Evolutionary conservation across 1,140 invertebrate genomes (phyloP).

Genomic region (Rhizoglyphus robini): DNA sequence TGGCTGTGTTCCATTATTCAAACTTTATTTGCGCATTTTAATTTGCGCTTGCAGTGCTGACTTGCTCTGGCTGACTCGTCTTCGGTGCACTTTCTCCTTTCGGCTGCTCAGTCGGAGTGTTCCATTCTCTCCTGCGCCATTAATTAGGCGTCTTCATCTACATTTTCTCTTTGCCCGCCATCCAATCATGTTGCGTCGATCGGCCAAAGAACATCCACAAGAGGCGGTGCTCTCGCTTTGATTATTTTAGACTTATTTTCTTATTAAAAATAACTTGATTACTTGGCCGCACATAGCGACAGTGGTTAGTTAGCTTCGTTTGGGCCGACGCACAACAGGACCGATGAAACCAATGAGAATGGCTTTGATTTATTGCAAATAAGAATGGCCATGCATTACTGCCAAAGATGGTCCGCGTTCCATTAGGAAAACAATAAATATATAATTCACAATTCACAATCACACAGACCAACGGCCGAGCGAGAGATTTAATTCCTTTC

Average conservation of each 20-base stretch:
- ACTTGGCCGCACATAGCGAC: too few relatives aligned
- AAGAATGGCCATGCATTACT: too few relatives aligned
- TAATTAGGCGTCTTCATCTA: conserved; percentile 15
- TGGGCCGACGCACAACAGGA: too few relatives aligned
- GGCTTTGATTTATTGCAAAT: too few relatives aligned
- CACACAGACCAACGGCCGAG: too few relatives aligned
- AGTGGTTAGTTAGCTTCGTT: too few relatives aligned
- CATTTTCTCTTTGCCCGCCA: neutral
- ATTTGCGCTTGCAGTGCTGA: neutral
- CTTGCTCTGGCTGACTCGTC: neutral
- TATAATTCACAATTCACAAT: too few relatives aligned
- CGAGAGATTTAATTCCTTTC: too few relatives aligned
- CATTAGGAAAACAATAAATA: too few relatives aligned
- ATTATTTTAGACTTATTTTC: conserved; percentile 1
- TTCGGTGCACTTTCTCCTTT: neutral
- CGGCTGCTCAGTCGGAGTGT: neutral
- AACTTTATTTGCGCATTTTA: conserved; percentile 13
- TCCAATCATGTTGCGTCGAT: neutral
- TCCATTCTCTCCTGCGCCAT: neutral
- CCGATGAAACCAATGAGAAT: too few relatives aligned
- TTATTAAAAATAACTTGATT: too few relatives aligned
- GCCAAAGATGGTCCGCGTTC: too few relatives aligned
- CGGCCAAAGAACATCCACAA: neutral
- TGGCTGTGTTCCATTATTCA: neutral
- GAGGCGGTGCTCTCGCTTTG: neutral